phyloP scores from a whole-genome alignment of 2,113 vertebrate species.

The Sardina pilchardus region DNA sequence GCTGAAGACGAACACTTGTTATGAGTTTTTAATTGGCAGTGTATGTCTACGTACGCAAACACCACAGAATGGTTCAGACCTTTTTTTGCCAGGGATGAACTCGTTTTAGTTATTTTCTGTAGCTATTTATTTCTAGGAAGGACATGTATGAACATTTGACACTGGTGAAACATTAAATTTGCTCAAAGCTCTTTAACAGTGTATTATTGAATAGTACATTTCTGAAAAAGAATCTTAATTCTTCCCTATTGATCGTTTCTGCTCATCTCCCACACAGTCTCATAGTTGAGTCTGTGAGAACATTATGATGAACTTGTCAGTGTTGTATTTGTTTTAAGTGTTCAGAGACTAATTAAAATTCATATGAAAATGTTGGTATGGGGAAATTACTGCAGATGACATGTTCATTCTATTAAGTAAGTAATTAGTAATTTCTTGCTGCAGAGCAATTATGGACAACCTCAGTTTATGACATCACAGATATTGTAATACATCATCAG shows the following conservation, averaged over 20 bases:
- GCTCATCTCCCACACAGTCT: conserved; percentile 18
- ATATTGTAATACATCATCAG: too few relatives aligned
- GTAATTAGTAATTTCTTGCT: too few relatives aligned
- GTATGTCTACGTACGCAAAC: not conserved
- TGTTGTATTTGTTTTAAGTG: conserved; percentile 52
- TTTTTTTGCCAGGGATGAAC: not conserved
- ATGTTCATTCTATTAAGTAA: too few relatives aligned
- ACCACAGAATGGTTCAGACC: not conserved
- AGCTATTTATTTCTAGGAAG: not conserved
- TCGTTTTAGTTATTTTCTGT: not conserved
- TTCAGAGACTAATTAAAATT: conserved; percentile 44
- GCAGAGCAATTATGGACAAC: too few relatives aligned
- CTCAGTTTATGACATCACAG: too few relatives aligned
- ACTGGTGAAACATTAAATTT: not conserved
- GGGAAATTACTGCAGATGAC: not conserved
- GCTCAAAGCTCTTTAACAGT: not conserved
- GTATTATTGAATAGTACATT: not conserved
- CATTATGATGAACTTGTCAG: conserved; percentile 18
- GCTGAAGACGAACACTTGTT: not conserved
- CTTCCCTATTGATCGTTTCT: not conserved
- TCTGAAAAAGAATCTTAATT: not conserved
- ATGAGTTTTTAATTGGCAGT: not conserved
- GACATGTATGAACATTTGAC: not conserved
- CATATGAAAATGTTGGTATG: conserved; percentile 28
- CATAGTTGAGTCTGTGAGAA: conserved; percentile 43